Percentiles rank a stretch among this genome's conserved stretches.
phyloP scores from a whole-genome alignment of 2,113 vertebrate species.

The Macaca mulatta region DNA sequence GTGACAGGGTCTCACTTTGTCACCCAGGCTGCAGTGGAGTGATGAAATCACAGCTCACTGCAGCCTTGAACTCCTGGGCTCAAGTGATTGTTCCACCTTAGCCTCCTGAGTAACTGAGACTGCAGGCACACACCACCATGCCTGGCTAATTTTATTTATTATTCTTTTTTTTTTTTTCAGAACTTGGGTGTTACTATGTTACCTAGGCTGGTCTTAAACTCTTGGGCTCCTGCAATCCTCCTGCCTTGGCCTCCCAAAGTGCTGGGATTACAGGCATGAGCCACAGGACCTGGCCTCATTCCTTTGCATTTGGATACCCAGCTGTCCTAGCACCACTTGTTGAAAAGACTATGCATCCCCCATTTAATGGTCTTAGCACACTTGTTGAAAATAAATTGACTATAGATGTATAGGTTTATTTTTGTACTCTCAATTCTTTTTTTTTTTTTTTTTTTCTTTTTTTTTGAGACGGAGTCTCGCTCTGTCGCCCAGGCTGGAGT shows the following conservation, averaged over 20 bases:
- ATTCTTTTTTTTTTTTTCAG: neutral
- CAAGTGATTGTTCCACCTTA: neutral
- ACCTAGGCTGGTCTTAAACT: neutral
- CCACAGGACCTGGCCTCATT: neutral
- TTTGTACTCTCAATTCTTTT: neutral
- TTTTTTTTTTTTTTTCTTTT: too few relatives aligned
- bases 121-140: neutral
- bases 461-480: too few relatives aligned
- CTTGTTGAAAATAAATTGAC: neutral
- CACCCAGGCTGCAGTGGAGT: neutral
- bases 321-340: neutral
- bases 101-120: neutral
- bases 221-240: neutral
- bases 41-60: neutral
- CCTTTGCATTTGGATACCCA: neutral
- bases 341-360: neutral
- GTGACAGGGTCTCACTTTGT: neutral
- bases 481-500: too few relatives aligned
- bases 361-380: neutral
- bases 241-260: neutral
- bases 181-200: neutral
- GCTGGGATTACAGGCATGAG: neutral
- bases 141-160: neutral
- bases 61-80: neutral
- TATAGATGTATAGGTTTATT: neutral